Evolutionary conservation across 2,888 invertebrate genomes (phyloP).

Genomic region (Adelognathus sp.): DNA sequence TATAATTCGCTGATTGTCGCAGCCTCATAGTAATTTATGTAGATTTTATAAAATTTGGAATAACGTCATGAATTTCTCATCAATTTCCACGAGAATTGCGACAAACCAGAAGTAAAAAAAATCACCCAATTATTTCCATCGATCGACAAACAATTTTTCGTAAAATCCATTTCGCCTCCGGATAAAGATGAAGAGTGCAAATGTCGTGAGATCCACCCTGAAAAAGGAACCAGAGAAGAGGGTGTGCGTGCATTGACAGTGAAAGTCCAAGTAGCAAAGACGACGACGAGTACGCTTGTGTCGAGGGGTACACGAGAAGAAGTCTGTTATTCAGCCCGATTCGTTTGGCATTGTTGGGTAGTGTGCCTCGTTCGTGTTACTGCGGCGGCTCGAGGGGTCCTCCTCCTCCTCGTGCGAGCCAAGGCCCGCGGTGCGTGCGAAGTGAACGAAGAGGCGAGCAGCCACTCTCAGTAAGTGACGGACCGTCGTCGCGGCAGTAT

Average conservation of each 20-base stretch:
- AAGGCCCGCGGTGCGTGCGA: background rate
- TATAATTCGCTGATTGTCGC: too few relatives aligned
- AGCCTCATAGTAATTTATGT: too few relatives aligned
- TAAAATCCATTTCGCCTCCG: too few relatives aligned
- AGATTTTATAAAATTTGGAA: too few relatives aligned
- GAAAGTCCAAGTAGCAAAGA: conserved; percentile 69
- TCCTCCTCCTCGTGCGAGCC: conserved; percentile 19
- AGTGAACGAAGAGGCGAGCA: conserved; percentile 33
- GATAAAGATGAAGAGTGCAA: too few relatives aligned
- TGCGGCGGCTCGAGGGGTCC: conserved; percentile 37
- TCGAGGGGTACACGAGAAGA: conserved; percentile 24
- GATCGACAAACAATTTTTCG: too few relatives aligned
- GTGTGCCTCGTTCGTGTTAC: conserved; percentile 52
- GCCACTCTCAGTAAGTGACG: conserved; percentile 72
- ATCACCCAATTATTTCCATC: too few relatives aligned
- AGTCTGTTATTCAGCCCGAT: background rate
- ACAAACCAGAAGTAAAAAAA: too few relatives aligned
- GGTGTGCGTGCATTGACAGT: conserved; percentile 70
- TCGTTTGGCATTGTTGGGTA: conserved; percentile 5
- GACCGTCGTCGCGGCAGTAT: conserved; percentile 68
- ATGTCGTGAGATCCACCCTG: conserved; percentile 58
- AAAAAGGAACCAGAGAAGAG: conserved; percentile 63
- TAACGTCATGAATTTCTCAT: too few relatives aligned
- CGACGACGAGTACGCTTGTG: background rate
- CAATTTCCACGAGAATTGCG: too few relatives aligned